Evolutionary conservation across 2,113 vertebrate species (phyloP).

Genomic region (Gobius niger): DNA sequence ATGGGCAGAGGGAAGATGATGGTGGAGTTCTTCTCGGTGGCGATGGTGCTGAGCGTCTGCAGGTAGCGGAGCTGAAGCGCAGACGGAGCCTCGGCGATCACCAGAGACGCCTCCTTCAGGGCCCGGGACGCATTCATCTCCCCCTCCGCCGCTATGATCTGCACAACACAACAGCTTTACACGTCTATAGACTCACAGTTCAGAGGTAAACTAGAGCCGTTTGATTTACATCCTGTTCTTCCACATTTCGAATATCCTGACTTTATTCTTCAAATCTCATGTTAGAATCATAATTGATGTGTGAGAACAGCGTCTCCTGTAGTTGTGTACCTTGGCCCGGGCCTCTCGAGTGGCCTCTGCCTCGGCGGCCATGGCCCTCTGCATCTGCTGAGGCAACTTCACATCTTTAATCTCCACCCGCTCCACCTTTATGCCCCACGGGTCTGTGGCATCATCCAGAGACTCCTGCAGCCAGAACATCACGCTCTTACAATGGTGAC

Average conservation of each 20-base stretch:
- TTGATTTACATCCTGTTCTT: too few species aligned
- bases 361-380: slow-evolving; percentile 87
- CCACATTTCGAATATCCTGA: too few species aligned
- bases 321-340: slow-evolving; percentile 80
- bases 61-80: slow-evolving; percentile 85
- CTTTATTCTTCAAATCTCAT: too few species aligned
- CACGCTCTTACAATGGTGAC: neutral
- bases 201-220: neutral
- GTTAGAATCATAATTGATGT: too few species aligned
- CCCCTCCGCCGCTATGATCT: slow-evolving; percentile 74
- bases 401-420: slow-evolving; percentile 88
- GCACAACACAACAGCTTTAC: slow-evolving; percentile 9
- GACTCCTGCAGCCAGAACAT: slow-evolving; percentile 62
- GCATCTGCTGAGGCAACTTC: slow-evolving; percentile 82
- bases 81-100: slow-evolving; percentile 78
- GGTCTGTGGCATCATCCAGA: slow-evolving; percentile 78
- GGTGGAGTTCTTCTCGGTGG: slow-evolving; percentile 87
- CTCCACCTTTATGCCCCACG: slow-evolving; percentile 86
- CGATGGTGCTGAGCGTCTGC: slow-evolving; percentile 81
- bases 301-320: neutral
- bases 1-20: slow-evolving; percentile 88
- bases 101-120: slow-evolving; percentile 84
- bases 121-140: slow-evolving; percentile 85
- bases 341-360: slow-evolving; percentile 84
- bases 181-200: neutral